phyloP scores from a whole-genome alignment of 2,113 vertebrate species.

The Mesembrinibis cayennensis region DNA sequence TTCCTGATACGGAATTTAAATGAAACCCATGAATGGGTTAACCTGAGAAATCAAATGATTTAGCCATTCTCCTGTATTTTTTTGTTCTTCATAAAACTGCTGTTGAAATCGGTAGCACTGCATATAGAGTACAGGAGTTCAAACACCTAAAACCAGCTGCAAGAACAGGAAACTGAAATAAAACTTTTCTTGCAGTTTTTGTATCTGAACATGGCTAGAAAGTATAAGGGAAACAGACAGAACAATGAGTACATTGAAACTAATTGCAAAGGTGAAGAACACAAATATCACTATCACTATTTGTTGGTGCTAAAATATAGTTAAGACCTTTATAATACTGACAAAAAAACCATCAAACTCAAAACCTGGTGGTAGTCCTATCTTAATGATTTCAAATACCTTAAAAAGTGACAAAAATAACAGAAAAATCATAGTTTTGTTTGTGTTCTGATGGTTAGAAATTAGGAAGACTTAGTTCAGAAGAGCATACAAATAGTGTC shows the following conservation, averaged over 20 bases:
- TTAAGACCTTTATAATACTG: background rate
- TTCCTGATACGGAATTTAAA: background rate
- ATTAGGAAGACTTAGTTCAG: background rate
- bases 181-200: background rate
- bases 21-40: background rate
- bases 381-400: background rate
- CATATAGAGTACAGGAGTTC: background rate
- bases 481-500: rapidly evolving
- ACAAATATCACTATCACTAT: background rate
- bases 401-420: background rate
- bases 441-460: background rate
- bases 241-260: background rate
- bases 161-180: background rate
- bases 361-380: background rate
- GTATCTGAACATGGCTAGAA: background rate
- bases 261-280: background rate
- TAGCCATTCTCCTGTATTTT: background rate
- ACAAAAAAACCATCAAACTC: background rate
- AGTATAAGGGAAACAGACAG: background rate
- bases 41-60: background rate
- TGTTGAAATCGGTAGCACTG: rapidly evolving
- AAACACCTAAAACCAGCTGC: background rate
- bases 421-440: background rate
- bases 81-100: background rate
- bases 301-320: background rate